These are phyloP conservation scores for Dryoscopus gambensis DNA, from an alignment of 2,113 vertebrate species.

Conservation along the genomic window DNA sequence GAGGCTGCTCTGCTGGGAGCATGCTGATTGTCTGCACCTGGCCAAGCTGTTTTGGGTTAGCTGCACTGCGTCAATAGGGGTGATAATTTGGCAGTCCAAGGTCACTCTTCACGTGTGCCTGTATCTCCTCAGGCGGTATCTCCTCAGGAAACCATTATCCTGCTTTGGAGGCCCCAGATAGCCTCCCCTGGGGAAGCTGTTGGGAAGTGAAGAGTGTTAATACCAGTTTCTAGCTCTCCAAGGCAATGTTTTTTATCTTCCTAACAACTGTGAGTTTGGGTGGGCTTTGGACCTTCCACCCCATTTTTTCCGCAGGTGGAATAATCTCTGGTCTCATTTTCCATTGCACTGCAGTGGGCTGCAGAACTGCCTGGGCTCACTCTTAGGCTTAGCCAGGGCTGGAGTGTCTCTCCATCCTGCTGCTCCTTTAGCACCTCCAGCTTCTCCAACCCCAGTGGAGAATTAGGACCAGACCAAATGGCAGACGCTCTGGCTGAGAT, in stretches of 20 bases:
- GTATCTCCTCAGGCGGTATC: background rate
- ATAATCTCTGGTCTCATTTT: background rate
- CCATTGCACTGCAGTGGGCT: rapidly evolving
- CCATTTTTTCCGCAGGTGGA: background rate
- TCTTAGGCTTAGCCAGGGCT: background rate
- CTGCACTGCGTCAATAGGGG: background rate
- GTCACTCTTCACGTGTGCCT: background rate
- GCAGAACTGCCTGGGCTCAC: background rate
- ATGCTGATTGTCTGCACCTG: background rate
- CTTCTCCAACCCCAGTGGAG: rapidly evolving
- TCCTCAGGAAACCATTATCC: background rate
- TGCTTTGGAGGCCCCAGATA: background rate
- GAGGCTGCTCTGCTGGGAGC: background rate
- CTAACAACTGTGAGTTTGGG: rapidly evolving
- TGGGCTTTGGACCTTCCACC: background rate
- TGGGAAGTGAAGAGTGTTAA: background rate
- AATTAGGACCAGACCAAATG: background rate
- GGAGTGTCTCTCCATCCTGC: background rate
- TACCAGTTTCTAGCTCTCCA: background rate
- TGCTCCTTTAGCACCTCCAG: background rate
- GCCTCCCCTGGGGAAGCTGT: background rate
- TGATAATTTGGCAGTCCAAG: background rate
- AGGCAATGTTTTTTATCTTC: background rate
- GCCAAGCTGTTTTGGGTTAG: rapidly evolving
- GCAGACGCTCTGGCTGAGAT: background rate